Evolutionary conservation across 2,888 invertebrate genomes (phyloP), one percentile per base, ranked within the genome.

Genomic region (Drosophila siamana): DNA sequence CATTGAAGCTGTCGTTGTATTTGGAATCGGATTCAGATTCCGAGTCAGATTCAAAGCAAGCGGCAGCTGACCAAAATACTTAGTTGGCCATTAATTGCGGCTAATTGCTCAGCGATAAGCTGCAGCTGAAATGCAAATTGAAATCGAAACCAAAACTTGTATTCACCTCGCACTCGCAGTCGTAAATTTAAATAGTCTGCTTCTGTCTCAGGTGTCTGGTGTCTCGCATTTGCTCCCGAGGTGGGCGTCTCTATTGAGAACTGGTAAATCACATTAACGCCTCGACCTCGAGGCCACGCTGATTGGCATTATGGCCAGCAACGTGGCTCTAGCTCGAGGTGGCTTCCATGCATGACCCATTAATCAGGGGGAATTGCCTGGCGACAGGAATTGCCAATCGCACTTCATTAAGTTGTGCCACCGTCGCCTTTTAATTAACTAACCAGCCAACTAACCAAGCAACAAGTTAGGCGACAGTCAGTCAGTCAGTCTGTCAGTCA

Each of bases 401-500:
- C 70, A 72, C 69, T 69, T 70, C 67, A 77, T 74, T 69, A 67
- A 64, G 65, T 64, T 60, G 66, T 54, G 24, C 28, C 70, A 46
- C 44, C 59, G 67, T 26, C 41, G 61, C 63, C 68, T 69, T 62
- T 69, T 82, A 78, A 82, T 80, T 80, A 80, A 78, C 67, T 61
- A 55, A 30, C 22, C 30, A 54, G 76, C 63, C 61, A n/a, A 26
- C 26, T 78, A 80, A 78, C 63, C 61, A 55, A 30, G 13, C 30
- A 43, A 28, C 28, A 28, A 33, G n/a, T 33, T 19, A 3, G 19
- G 19, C 19, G 7, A 6, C 43, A 40, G 13, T 15, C 30, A 19
- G 47, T 28, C n/a, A 51, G 15, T 38, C 16, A 28, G n/a, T 30
- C 30, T 11, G 9, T 36, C 13, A 30, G 13, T 36, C 13, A 15